Conservation (phyloP, 2,888 invertebrate species). For the Callyntrura sp. region DNA sequence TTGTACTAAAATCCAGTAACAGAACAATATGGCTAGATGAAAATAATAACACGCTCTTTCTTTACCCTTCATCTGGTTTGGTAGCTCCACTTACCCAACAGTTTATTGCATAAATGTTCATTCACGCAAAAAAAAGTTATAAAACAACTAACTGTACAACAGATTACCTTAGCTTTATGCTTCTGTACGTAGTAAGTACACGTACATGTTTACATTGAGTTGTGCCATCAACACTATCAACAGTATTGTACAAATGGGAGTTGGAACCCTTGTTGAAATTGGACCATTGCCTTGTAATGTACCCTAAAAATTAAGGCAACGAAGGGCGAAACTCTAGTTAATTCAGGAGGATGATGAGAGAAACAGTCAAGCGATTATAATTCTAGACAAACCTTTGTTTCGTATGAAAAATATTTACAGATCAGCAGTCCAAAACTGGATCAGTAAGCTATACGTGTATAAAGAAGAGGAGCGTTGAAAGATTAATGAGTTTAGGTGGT, state of each 20-base stretch:
- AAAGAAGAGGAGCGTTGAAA: background rate
- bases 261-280: no score
- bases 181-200: no score
- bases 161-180: no score
- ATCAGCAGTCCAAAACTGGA: constrained; percentile 6
- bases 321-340: constrained; percentile 32
- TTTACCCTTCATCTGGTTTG: background rate
- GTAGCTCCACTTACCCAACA: background rate
- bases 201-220: no score
- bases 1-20: no score
- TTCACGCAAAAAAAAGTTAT: background rate
- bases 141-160: background rate
- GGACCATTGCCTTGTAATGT: no score
- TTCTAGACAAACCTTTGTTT: background rate
- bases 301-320: background rate
- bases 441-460: background rate
- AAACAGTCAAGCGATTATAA: constrained; percentile 27
- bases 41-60: constrained; percentile 6
- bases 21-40: no score
- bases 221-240: no score
- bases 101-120: background rate
- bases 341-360: constrained; percentile 55
- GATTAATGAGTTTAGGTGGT: background rate
- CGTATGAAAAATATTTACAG: constrained; percentile 29
- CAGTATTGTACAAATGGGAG: no score